Evolutionary conservation across 2,797 vertebrate species (phyloP), one percentile per base, ranked within the genome.

Genomic region (Oceanodroma leucorhoa): DNA sequence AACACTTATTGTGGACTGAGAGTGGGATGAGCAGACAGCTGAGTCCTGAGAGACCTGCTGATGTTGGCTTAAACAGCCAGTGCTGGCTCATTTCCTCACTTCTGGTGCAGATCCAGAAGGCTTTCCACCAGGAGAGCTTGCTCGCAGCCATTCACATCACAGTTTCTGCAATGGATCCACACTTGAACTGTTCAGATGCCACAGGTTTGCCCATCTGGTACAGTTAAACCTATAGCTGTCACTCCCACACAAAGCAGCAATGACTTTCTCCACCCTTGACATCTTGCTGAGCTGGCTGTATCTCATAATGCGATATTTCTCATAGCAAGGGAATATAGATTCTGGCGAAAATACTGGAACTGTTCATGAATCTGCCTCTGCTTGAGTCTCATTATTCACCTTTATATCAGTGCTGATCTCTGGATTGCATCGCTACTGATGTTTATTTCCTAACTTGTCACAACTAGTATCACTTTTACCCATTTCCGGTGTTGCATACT

Each of bases 121-220:
- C 69, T 95, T 96, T 96, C 72, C 94, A 96, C 95, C 93, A 95
- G 94, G 94, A 96, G 93, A 96, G 87, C 85, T 86, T 88, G 88
- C 94, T 91, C 0, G 3, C 91, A 96, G 93, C 76, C 66, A 69
- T 93, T 86, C 91, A 67, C 95, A 88, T 95, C 76, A 71, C 67
- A 88, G 58, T 88, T 93, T 83, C 70, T 94, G 79, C 72, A 91
- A 30, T 7, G 18, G 46, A 88, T 86, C 80, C 73, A 65, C 77
- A 69, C 53, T 91, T 88, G 50, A 88, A 81, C 85, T 72, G 50
- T 66, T 96, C 94, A 88, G 83, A 91, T 94, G 91, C 94, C 54
- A 96, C 87, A 96, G 96, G 93, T 96, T 95, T 96, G 85, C 87
- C 96, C 96, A 96, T 96, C 94, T 96, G 96, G 83, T 90, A 26